Base-by-base conservation (phyloP, 2,113 vertebrate genomes). In the Polypterus bichir region DNA sequence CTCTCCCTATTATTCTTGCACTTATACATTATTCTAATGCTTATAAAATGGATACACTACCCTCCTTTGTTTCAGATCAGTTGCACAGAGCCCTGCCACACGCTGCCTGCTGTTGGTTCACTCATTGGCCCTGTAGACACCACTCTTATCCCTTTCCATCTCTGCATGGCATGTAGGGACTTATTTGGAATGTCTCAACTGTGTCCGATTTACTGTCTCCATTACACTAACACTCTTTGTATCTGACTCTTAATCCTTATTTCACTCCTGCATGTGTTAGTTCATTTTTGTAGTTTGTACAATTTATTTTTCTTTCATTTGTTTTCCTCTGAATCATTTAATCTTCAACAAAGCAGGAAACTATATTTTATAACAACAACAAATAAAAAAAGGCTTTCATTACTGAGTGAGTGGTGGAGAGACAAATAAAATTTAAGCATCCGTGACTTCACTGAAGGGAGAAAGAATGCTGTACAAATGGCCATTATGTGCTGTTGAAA, bases 171-270 rank as follows among this genome's bases (percentile, higher is more conserved):
- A 54, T 64, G 45, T 64, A 63, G 45, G 8, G 11, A 67, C 57
- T 49, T 65, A 68, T 66, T 64, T 65, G 52, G 65, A 69, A 65
- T 68, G 61, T 64, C 64, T 67, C 57, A 49, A 47, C 73, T 74
- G 72, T 76, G 80, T 78, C 47, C 47, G 49, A 61, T 71, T 68
- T 59, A 72, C 68, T 73, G 60, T 57, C 64, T 51, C 73, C 74
- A 83, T 79, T 77, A 77, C 70, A 83, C 78, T 82, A 78, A 81
- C 72, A 78, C 70, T 73, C 75, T 75, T 73, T 70, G 67, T 71
- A 55, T 55, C 69, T 62, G 70, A 71, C 59, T 73, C 75, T 75
- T 71, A 62, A 49, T 59, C 49, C 65, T 70, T 47, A 71, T 66
- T 73, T 76, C 65, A 66, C 56, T 62, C 65, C 67, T 76, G 82